Evolutionary conservation across 2,888 invertebrate genomes (phyloP).

Genomic region (Dynastes hyllus): DNA sequence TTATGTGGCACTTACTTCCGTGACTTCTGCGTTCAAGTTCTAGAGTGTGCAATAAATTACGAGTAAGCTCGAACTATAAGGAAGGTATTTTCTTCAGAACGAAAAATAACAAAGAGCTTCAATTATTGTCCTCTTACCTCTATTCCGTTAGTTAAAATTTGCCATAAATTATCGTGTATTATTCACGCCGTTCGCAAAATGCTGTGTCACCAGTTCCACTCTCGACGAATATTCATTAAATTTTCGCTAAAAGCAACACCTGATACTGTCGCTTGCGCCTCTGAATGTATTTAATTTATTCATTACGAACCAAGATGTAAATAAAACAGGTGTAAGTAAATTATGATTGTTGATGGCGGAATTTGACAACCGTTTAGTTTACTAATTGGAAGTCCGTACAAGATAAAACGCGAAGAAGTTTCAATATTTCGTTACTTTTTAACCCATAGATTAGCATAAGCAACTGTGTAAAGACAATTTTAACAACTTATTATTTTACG

Average conservation of each 20-base stretch:
- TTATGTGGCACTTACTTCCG: neutral
- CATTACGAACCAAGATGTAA: neutral
- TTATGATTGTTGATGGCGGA: too few relatives aligned
- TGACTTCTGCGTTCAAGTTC: neutral
- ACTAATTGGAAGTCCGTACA: too few relatives aligned
- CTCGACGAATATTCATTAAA: conserved; percentile 8
- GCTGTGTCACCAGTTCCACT: conserved; percentile 7
- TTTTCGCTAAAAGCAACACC: conserved; percentile 29
- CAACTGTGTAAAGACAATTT: too few relatives aligned
- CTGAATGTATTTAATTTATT: neutral
- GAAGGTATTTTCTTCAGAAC: neutral
- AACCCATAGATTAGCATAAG: too few relatives aligned
- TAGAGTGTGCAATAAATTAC: neutral
- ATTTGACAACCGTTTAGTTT: too few relatives aligned
- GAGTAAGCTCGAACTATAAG: neutral
- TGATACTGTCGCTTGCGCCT: conserved; percentile 11
- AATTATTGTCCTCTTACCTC: conserved; percentile 19
- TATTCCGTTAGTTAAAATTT: conserved; percentile 24
- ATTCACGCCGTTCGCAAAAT: conserved; percentile 17
- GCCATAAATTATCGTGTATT: conserved; percentile 22
- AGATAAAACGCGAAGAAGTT: too few relatives aligned
- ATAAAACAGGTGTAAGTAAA: neutral
- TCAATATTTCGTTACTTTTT: too few relatives aligned
- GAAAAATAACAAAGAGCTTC: neutral
- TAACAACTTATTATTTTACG: too few relatives aligned